Base-by-base conservation (phyloP, 64 coral and sea anemone species). In the Platygyra sinensis region DNA sequence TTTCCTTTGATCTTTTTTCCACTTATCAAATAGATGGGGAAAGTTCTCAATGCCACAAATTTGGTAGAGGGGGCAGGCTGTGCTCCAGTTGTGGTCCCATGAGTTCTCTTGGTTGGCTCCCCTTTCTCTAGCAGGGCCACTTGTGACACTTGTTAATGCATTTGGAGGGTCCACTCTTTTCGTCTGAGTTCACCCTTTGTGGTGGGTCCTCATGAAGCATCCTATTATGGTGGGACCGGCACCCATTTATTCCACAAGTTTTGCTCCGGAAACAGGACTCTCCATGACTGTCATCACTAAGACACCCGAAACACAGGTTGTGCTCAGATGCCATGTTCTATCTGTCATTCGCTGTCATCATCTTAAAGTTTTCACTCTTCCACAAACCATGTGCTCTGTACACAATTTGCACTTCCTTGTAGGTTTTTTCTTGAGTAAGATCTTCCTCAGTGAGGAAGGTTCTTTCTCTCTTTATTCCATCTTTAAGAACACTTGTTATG, bases 31-130 rank as follows among this genome's bases (percentile, higher is more conserved):
- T 86, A 78, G 0, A 92, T 72, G 62, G 72, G 88, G 50, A 78
- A 50, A 52, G 87, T 90, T 46, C 87, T 33, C 19, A 94, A 11
- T 13, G 88, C 88, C 39, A 87, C 30, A 67, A 86, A 92, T 29
- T 79, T 30, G 30, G 46, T 18, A 36, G 32, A 63, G 4, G 24
- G 28, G 32, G 74, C 0, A 31, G 33, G 31, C 17, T 65, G 10
- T 39, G 38, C 20, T 72, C 69, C 30, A 77, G 32, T 62, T n/a
- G 74, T 89, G 27, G 62, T 60, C n/a, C 62, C 72, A 46, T 86
- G 80, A 24, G 91, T 79, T 19, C 91, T 87, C 85, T 67, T 74
- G 13, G 27, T 77, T 10, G 74, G 9, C 91, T 92, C 83, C 84
- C 91, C 61, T 87, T n/a, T 87, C 91, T 24, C 19, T 55, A 72